Conservation (phyloP, 2,797 vertebrate genomes). For the Propithecus perrieri region DNA sequence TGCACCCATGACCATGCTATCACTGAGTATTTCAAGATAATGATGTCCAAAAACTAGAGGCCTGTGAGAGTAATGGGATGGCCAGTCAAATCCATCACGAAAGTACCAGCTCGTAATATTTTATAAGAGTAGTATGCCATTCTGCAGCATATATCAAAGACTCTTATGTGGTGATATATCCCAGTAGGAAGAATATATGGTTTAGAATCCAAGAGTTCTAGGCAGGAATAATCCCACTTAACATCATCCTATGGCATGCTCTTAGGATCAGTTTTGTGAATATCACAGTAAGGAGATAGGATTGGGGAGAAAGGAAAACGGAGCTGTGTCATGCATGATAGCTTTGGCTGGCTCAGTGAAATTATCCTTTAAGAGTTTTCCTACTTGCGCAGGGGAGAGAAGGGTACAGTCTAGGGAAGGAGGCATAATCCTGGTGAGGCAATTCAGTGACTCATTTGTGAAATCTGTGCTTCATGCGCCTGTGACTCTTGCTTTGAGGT, state of each 20-base stretch:
- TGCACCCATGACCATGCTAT: neutral
- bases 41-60: neutral
- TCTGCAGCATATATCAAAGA: neutral
- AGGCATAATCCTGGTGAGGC: neutral
- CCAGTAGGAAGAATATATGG: neutral
- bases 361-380: neutral
- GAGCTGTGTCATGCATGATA: neutral
- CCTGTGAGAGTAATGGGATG: neutral
- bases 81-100: neutral
- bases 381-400: fast-evolving
- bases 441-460: neutral
- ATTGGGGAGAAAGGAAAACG: neutral
- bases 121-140: neutral
- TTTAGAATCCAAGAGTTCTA: neutral
- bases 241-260: neutral
- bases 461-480: neutral
- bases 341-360: neutral
- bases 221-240: neutral
- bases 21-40: neutral
- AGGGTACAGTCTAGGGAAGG: neutral
- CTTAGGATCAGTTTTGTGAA: neutral
- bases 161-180: neutral
- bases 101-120: neutral
- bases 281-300: neutral
- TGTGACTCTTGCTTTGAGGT: neutral